Percentiles rank a stretch among this genome's conserved stretches.
Conservation (phyloP, 1,140 invertebrate species). For the Ericerus pela region DNA sequence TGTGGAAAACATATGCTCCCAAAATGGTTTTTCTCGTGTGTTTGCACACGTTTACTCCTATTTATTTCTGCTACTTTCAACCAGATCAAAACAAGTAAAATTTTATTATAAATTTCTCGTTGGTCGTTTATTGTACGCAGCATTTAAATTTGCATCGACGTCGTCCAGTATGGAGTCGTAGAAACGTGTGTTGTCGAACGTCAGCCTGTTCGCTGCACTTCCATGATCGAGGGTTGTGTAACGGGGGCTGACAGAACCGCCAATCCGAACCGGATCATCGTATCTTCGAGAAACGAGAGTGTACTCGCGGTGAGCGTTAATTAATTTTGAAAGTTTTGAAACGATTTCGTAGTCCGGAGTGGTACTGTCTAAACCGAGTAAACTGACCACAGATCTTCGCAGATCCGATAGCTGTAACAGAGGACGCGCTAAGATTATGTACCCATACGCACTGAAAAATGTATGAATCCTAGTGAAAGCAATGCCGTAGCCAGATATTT, state of each 20-base stretch:
- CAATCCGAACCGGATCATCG: constrained; percentile 20
- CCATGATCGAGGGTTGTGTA: constrained; percentile 22
- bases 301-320: constrained; percentile 60
- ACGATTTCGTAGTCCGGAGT: constrained; percentile 62
- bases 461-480: neutral
- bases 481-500: neutral
- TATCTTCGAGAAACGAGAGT: constrained; percentile 51
- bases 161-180: constrained; percentile 25
- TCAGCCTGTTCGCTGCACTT: neutral
- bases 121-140: constrained; percentile 25
- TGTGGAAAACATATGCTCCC: no score
- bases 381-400: constrained; percentile 46
- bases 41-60: no score
- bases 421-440: neutral
- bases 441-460: neutral
- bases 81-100: no score
- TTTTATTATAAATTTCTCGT: constrained; percentile 11
- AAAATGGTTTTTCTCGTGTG: no score
- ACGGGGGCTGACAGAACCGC: neutral
- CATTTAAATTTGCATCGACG: constrained; percentile 26
- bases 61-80: no score
- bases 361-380: constrained; percentile 47
- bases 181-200: neutral
- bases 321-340: constrained; percentile 53
- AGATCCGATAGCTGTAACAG: constrained; percentile 45